These are phyloP conservation scores for Gibbula magus DNA, from an alignment of 2,888 invertebrate species.

Conservation along the genomic window DNA sequence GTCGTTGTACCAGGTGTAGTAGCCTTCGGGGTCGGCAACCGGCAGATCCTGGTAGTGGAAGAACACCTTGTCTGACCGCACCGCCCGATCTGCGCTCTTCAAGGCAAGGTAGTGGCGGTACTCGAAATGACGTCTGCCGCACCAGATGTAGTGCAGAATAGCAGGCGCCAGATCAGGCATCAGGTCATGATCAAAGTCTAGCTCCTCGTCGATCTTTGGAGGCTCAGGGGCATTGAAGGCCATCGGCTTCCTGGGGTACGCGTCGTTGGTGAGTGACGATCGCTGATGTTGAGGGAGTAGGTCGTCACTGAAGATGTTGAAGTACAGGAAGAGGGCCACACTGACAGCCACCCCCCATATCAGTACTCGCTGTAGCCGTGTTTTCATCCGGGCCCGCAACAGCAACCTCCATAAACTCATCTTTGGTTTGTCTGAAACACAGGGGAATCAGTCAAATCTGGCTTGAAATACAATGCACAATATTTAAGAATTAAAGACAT, in stretches of 20 bases:
- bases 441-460: background rate
- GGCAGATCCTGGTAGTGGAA: conserved; percentile 44
- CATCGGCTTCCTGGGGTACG: conserved; percentile 13
- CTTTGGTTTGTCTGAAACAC: conserved; percentile 33
- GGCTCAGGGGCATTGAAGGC: background rate
- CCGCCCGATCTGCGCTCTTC: conserved; percentile 39
- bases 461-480: background rate
- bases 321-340: conserved; percentile 23
- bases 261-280: background rate
- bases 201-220: conserved; percentile 26
- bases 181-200: conserved; percentile 38
- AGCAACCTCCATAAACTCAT: conserved; percentile 36
- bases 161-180: conserved; percentile 45
- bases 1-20: conserved; percentile 45
- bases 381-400: conserved; percentile 34
- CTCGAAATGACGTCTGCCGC: conserved; percentile 41
- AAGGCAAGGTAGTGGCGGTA: conserved; percentile 44
- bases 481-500: too few relatives aligned
- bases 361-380: conserved; percentile 30
- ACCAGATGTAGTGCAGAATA: conserved; percentile 44
- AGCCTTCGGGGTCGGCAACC: conserved; percentile 35
- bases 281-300: background rate
- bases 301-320: conserved; percentile 20
- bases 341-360: conserved; percentile 22
- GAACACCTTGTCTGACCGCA: conserved; percentile 47